Evolutionary conservation across 2,888 invertebrate genomes (phyloP).

Genomic region (Tillus elongatus): DNA sequence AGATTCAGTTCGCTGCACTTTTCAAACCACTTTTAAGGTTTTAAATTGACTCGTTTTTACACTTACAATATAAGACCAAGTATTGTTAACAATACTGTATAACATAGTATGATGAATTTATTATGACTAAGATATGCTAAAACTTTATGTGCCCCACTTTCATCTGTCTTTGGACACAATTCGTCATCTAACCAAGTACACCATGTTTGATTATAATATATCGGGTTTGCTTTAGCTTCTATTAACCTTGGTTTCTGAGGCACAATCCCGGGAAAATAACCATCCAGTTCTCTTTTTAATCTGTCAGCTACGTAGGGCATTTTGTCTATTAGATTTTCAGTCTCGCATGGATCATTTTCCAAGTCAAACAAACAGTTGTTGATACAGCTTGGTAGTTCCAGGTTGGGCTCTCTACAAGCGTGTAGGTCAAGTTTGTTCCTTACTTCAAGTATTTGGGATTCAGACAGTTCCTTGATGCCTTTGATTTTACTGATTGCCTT

Average conservation of each 20-base stretch:
- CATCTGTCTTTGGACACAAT: slow-evolving; percentile 10
- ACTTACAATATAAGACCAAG: too few relatives aligned
- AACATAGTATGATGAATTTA: too few relatives aligned
- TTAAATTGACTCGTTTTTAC: too few relatives aligned
- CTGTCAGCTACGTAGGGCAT: slow-evolving; percentile 19
- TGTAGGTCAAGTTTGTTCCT: not conserved
- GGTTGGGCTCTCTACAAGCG: too few relatives aligned
- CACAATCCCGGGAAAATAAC: slow-evolving; percentile 23
- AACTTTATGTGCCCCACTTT: not conserved
- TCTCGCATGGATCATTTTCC: slow-evolving; percentile 34
- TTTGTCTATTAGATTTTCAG: slow-evolving; percentile 27
- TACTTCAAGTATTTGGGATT: slow-evolving; percentile 7
- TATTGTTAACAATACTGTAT: too few relatives aligned
- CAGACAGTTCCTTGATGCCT: slow-evolving; percentile 9
- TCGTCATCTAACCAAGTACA: slow-evolving; percentile 29
- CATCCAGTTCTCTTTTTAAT: slow-evolving; percentile 21
- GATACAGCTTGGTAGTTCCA: too few relatives aligned
- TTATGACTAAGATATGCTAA: too few relatives aligned
- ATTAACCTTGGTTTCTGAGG: slow-evolving; percentile 19
- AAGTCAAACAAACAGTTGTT: slow-evolving; percentile 37
- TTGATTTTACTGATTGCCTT: slow-evolving; percentile 25
- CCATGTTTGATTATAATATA: slow-evolving; percentile 31
- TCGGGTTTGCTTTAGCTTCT: slow-evolving; percentile 30
- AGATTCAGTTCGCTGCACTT: too few relatives aligned
- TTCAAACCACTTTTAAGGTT: too few relatives aligned